Base-by-base conservation (phyloP, 2,888 invertebrate genomes). In the Callosobruchus maculatus region DNA sequence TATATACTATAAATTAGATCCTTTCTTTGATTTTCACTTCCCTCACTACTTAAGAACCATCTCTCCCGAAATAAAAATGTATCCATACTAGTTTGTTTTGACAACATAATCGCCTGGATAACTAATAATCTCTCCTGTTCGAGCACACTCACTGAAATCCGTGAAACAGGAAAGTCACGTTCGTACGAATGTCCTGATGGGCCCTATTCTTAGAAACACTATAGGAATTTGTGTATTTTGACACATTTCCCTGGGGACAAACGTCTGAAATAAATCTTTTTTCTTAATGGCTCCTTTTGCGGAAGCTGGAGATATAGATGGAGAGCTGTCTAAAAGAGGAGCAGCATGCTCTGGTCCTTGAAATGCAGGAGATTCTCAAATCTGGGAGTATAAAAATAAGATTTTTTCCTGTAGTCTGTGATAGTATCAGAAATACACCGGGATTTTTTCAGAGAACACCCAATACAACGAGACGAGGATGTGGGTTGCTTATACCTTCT, bases 191-290 rank as follows among this genome's bases (percentile, higher is more conserved):
- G 71, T 71, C 71, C 71, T 71, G 72, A 76, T 76, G 71, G 71
- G 73, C 75, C 76, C 74, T 80, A 80, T 81, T 81, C 80, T 81
- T 80, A 80, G 80, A 79, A 75, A 77, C 76, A 78, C 74, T 70
- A 20, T 20, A 71, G 72, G 77, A 78, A 78, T 80, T 77, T 72
- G 78, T 76, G 78, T 78, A 76, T 80, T 80, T 80, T 82, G 81
- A 81, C 80, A 80, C 77, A 76, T 80, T 80, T 79, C 82, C 78
- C 82, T 78, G 73, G 82, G 81, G 82, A 81, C 81, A 79, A 78
- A 80, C 78, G 82, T 82, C 81, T 81, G 73, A 73, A 78, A 78
- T 82, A 82, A 81, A 81, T 82, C 81, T 81, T 80, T 75, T 76
- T 79, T 49, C 49, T 49, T 49, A 49, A 49, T 49, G 49, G 49